phyloP scores from a whole-genome alignment of 2,797 vertebrate genomes.

The Erethizon dorsatum region DNA sequence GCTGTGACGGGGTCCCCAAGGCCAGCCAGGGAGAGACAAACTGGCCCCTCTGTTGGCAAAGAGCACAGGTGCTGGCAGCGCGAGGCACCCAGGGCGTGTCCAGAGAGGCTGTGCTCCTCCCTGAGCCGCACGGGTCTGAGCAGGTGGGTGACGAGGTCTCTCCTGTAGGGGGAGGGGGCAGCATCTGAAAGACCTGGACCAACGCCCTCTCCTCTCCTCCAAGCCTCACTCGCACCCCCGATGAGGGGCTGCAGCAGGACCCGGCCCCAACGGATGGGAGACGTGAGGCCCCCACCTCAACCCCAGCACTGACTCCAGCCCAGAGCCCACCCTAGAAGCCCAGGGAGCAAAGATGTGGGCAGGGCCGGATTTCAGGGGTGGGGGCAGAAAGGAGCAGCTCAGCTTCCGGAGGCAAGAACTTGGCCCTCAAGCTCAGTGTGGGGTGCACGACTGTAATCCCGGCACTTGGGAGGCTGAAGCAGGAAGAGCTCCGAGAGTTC shows the following conservation, averaged over 20 bases:
- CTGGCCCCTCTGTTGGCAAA: neutral
- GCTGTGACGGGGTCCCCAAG: neutral
- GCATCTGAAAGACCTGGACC: neutral
- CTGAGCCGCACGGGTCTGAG: neutral
- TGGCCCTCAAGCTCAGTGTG: neutral
- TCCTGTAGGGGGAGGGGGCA: neutral
- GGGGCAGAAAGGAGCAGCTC: too few species aligned
- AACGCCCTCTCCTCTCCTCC: neutral
- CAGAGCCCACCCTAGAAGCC: neutral
- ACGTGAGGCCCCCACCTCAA: neutral
- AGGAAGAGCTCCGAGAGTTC: neutral
- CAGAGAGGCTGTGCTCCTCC: neutral
- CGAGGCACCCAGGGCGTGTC: neutral
- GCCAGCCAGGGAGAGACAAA: neutral
- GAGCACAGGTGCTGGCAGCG: neutral
- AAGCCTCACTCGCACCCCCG: neutral
- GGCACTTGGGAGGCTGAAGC: neutral
- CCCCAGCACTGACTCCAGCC: neutral
- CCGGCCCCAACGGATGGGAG: neutral
- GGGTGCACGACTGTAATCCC: neutral
- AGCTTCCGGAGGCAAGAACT: neutral
- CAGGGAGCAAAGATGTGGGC: neutral
- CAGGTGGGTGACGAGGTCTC: conserved; percentile 21
- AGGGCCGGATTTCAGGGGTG: neutral
- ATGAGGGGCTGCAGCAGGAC: neutral